A percentile compares a stretch with the other conserved stretches of the same genome.
These are phyloP conservation scores for Priapulus caudatus DNA, from an alignment of 2,888 invertebrate species.

Conservation along the genomic window DNA sequence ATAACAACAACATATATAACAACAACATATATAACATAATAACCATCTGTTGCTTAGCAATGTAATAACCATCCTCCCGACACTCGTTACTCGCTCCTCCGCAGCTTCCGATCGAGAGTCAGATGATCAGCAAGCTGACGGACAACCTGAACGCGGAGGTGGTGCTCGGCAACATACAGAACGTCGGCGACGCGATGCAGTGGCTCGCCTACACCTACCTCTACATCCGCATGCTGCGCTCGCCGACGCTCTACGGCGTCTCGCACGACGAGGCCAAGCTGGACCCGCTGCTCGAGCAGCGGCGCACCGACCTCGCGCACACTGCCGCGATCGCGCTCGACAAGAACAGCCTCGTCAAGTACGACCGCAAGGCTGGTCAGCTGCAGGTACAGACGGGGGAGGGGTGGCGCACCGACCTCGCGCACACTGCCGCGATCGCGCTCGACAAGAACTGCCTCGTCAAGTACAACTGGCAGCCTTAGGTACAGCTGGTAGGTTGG, in stretches of 20 bases:
- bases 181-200: slow-evolving; percentile 73
- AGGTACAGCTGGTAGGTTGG: too few species aligned
- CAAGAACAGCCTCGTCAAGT: slow-evolving; percentile 85
- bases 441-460: slow-evolving; percentile 87
- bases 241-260: slow-evolving; percentile 81
- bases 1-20: too few species aligned
- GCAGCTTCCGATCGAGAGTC: slow-evolving; percentile 87
- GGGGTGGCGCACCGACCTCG: slow-evolving; percentile 76
- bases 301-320: slow-evolving; percentile 86
- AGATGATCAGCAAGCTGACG: slow-evolving; percentile 77
- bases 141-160: slow-evolving; percentile 98
- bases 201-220: slow-evolving; percentile 95
- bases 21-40: too few species aligned
- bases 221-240: slow-evolving; percentile 83
- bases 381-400: slow-evolving; percentile 68
- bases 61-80: too few species aligned
- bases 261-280: slow-evolving; percentile 49
- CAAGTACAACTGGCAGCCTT: slow-evolving; percentile 92
- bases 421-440: slow-evolving; percentile 82
- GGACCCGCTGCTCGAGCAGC: slow-evolving; percentile 72
- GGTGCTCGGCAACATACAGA: slow-evolving; percentile 85
- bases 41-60: too few species aligned
- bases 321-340: slow-evolving; percentile 83
- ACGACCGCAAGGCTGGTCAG: slow-evolving; percentile 81
- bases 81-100: too few species aligned